Conservation (phyloP, 2,113 vertebrate species). For the Paratilapia polleni region DNA sequence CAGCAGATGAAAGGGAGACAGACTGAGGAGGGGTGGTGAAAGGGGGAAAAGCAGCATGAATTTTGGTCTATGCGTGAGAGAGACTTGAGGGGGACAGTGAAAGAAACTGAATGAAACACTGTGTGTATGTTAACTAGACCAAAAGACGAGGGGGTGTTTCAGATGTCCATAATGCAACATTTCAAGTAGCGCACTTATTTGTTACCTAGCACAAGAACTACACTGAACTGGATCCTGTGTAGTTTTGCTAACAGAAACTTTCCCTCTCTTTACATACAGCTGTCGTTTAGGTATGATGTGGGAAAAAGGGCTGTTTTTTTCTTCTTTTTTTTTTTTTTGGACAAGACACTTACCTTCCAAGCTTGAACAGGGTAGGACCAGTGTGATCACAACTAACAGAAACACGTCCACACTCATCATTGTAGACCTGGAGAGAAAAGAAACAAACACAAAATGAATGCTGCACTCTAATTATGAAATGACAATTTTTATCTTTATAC, state of each 20-base stretch:
- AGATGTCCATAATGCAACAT: neutral
- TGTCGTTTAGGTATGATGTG: neutral
- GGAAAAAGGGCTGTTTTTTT: slow-evolving; percentile 27
- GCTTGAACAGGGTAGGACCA: slow-evolving; percentile 82
- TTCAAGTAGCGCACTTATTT: neutral
- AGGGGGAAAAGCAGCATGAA: slow-evolving; percentile 32
- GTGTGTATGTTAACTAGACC: slow-evolving; percentile 14
- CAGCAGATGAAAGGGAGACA: slow-evolving; percentile 67
- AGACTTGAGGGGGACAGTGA: slow-evolving; percentile 33
- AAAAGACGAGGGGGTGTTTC: neutral
- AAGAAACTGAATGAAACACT: slow-evolving; percentile 19
- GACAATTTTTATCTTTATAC: neutral
- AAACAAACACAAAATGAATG: neutral
- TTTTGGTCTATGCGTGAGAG: slow-evolving; percentile 40
- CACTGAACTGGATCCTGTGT: neutral
- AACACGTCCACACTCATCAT: slow-evolving; percentile 85
- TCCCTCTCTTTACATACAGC: neutral
- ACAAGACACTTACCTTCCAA: slow-evolving; percentile 85
- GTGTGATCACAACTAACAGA: slow-evolving; percentile 83
- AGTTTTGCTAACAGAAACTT: neutral
- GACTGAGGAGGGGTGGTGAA: slow-evolving; percentile 45
- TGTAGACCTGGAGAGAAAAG: slow-evolving; percentile 74
- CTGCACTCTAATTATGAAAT: neutral
- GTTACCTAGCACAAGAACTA: neutral
- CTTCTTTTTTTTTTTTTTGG: neutral